These are phyloP conservation scores for Natator depressus DNA, from an alignment of 2,113 vertebrate genomes.

Conservation along the genomic window DNA sequence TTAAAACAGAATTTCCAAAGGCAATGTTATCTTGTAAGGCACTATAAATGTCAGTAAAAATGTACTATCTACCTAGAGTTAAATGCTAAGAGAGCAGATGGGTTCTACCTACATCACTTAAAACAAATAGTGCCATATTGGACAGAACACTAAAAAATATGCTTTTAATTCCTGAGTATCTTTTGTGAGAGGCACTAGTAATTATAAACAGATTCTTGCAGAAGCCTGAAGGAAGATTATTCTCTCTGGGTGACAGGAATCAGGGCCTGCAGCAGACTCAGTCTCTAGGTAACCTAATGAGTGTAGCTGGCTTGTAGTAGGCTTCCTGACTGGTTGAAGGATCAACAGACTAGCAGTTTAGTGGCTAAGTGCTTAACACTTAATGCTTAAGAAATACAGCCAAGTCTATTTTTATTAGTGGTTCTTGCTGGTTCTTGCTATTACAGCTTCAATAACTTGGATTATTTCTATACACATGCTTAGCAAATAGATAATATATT, in stretches of 20 bases:
- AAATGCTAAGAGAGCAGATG: slow-evolving; percentile 27
- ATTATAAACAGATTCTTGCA: neutral
- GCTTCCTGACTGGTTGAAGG: no score
- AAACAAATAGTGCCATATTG: neutral
- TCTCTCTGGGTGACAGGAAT: neutral
- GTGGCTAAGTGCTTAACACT: no score
- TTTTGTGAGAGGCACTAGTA: neutral
- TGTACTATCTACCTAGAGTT: slow-evolving; percentile 21
- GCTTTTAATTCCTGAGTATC: neutral
- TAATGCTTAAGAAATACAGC: no score
- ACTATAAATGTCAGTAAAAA: slow-evolving; percentile 63
- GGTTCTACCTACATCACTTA: slow-evolving; percentile 14
- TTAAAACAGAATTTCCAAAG: slow-evolving; percentile 51
- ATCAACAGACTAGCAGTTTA: no score
- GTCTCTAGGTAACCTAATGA: no score
- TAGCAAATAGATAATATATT: no score
- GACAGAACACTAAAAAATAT: slow-evolving; percentile 21
- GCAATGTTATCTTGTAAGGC: slow-evolving; percentile 37
- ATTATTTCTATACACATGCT: no score
- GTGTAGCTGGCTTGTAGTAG: no score
- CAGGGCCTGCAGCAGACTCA: neutral
- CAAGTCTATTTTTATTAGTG: no score
- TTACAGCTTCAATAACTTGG: no score
- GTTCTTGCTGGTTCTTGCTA: no score
- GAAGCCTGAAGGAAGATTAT: neutral